Percentiles rank a stretch among this genome's conserved stretches.
phyloP scores from a whole-genome alignment of 37 sponge, comb jelly and placozoan species.

The Lycopodina hypogea region DNA sequence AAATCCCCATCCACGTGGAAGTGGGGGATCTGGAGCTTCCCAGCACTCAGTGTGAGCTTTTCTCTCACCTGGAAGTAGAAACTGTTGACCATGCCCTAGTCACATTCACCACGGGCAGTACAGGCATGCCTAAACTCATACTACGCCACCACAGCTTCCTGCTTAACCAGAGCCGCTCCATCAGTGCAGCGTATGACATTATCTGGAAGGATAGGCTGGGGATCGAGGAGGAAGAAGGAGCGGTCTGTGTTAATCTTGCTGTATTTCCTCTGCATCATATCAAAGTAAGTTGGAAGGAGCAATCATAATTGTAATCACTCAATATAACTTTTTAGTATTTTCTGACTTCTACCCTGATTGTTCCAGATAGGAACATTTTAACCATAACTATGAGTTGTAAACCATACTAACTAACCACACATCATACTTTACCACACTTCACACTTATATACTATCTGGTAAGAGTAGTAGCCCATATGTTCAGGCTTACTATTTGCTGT shows the following conservation, averaged over 20 bases:
- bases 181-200: slow-evolving; percentile 27
- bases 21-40: slow-evolving; percentile 18
- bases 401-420: too few relatives aligned
- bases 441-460: too few relatives aligned
- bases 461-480: too few relatives aligned
- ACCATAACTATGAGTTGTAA: too few relatives aligned
- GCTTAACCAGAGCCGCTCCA: slow-evolving; percentile 34
- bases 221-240: slow-evolving; percentile 41
- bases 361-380: too few relatives aligned
- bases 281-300: too few relatives aligned
- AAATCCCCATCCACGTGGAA: slow-evolving; percentile 38
- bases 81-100: slow-evolving; percentile 47
- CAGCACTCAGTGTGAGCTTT: slow-evolving; percentile 16
- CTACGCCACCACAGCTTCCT: slow-evolving; percentile 56
- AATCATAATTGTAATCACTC: too few relatives aligned
- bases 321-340: too few relatives aligned
- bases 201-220: slow-evolving; percentile 26
- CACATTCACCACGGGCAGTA: slow-evolving; percentile 69
- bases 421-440: too few relatives aligned
- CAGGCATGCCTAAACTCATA: slow-evolving; percentile 67
- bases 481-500: too few relatives aligned
- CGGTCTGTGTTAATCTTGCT: slow-evolving; percentile 43
- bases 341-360: too few relatives aligned
- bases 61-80: slow-evolving; percentile 33
- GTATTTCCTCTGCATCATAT: slow-evolving; percentile 55